Evolutionary conservation across 2,888 invertebrate species (phyloP).

Genomic region (Anticlea derivata): DNA sequence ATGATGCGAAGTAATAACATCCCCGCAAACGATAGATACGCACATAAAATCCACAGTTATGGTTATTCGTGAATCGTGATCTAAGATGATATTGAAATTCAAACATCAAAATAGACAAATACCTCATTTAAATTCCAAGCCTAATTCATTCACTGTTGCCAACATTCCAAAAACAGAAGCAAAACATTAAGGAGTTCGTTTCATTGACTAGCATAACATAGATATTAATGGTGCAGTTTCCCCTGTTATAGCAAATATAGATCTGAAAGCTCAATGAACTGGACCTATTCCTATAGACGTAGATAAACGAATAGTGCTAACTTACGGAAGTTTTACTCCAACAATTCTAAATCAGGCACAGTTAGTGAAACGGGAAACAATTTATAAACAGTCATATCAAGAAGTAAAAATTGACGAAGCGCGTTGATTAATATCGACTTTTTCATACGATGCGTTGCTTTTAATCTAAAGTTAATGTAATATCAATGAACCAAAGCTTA

Average conservation of each 20-base stretch:
- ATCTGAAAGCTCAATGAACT: conserved; percentile 67
- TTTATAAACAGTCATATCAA: no score
- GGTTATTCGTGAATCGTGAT: no score
- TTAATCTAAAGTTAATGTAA: no score
- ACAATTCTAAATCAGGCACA: background rate
- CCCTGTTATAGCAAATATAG: conserved; percentile 68
- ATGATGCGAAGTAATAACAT: no score
- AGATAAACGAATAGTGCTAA: conserved; percentile 1
- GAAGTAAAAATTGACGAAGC: no score
- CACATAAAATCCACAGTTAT: no score
- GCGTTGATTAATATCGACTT: no score
- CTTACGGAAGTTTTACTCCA: conserved; percentile 7
- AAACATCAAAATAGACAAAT: background rate
- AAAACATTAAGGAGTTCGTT: conserved; percentile 31
- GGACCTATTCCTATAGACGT: conserved; percentile 35
- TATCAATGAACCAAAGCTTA: no score
- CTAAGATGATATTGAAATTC: background rate
- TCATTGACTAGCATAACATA: conserved; percentile 41
- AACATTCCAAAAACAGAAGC: conserved; percentile 31
- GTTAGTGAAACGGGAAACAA: no score
- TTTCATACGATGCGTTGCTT: no score
- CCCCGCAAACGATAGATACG: no score
- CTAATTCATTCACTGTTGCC: conserved; percentile 10
- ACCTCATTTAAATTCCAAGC: conserved; percentile 1
- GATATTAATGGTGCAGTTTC: conserved; percentile 55